A percentile compares a stretch with the other conserved stretches of the same genome.
Conservation (phyloP, 2,888 invertebrate genomes). For the Clusia tigrina region DNA sequence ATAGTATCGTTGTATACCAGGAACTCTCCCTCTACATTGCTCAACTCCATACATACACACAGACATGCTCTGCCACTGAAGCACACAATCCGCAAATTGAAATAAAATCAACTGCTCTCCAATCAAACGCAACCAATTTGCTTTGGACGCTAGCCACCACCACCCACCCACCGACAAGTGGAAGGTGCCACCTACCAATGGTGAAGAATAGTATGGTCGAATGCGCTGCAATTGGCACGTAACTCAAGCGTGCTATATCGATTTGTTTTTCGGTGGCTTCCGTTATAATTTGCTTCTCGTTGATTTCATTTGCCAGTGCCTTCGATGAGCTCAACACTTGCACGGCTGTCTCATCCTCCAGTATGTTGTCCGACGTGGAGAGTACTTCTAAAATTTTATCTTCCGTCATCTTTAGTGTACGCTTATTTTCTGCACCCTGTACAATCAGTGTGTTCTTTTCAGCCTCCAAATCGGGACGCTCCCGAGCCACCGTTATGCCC, state of each 20-base stretch:
- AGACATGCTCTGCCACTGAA: too few species aligned
- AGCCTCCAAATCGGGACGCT: constrained; percentile 89
- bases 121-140: too few species aligned
- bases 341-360: constrained; percentile 93
- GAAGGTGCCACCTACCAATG: constrained; percentile 76
- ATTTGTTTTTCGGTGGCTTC: constrained; percentile 91
- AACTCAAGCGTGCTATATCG: constrained; percentile 82
- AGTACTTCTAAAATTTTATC: constrained; percentile 86
- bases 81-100: too few species aligned
- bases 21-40: too few species aligned
- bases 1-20: too few species aligned
- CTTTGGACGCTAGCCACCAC: too few species aligned
- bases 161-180: too few species aligned
- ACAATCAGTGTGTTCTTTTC: constrained; percentile 88
- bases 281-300: constrained; percentile 87
- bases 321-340: constrained; percentile 89
- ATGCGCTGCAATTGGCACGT: constrained; percentile 89
- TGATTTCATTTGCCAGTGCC: constrained; percentile 87
- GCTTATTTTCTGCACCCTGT: constrained; percentile 86
- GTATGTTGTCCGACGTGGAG: constrained; percentile 77
- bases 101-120: too few species aligned
- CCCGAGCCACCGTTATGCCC: constrained; percentile 89
- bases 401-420: constrained; percentile 86
- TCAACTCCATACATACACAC: too few species aligned
- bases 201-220: constrained; percentile 92